Percentiles rank a stretch among this genome's conserved stretches.
phyloP scores from a whole-genome alignment of 2,797 vertebrate genomes.

The Semaprochilodus insignis region DNA sequence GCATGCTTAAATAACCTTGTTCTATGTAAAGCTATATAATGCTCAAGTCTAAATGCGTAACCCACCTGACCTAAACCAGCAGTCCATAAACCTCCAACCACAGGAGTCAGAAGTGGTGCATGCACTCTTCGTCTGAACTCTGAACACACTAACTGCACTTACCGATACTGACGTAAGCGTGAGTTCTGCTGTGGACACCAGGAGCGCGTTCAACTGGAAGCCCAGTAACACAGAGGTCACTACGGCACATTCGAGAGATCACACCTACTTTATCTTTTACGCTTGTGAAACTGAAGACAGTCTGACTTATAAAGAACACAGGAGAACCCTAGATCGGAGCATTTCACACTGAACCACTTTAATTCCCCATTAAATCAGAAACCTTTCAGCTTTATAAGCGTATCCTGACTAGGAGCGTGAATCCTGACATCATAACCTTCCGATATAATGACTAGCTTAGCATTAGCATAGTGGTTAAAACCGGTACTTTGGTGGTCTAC shows the following conservation, averaged over 20 bases:
- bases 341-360: no score
- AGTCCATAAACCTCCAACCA: not conserved
- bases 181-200: not conserved
- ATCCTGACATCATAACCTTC: no score
- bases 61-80: not conserved
- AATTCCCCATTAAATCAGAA: no score
- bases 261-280: not conserved
- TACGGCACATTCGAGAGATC: not conserved
- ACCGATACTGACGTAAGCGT: not conserved
- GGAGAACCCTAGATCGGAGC: no score
- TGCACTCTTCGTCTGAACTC: not conserved
- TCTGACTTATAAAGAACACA: not conserved
- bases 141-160: not conserved
- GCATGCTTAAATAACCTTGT: not conserved
- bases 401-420: no score
- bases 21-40: not conserved
- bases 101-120: not conserved
- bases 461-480: no score
- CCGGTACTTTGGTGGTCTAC: no score
- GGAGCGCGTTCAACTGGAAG: not conserved
- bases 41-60: not conserved
- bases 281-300: not conserved
- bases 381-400: no score
- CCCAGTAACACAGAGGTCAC: not conserved
- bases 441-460: no score